Conservation (phyloP, 2,113 vertebrate species). For the Labeo rohita region DNA sequence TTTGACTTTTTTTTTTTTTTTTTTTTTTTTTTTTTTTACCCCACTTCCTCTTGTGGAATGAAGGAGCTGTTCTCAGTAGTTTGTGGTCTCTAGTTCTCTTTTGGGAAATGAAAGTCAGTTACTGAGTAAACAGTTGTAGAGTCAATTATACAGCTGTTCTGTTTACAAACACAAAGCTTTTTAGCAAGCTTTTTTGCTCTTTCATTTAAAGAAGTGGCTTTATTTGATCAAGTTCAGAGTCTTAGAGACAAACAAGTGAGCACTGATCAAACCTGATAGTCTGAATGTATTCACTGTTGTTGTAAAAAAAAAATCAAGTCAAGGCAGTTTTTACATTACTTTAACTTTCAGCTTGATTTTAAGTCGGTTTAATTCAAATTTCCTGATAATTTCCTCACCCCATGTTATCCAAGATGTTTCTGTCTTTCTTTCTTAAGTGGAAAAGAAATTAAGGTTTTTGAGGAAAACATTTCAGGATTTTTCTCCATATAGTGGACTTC, state of each 20-base stretch:
- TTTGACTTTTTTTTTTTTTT: not conserved
- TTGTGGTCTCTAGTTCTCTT: slow-evolving; percentile 1
- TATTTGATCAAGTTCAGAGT: not conserved
- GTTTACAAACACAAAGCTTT: not conserved
- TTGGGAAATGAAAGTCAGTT: not conserved
- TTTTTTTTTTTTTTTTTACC: not conserved
- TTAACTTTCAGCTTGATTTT: no score
- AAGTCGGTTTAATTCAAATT: no score
- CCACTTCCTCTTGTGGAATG: not conserved
- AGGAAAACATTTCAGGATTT: no score
- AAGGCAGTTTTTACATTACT: no score
- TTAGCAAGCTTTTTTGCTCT: not conserved
- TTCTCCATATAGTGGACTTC: no score
- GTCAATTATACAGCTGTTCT: not conserved
- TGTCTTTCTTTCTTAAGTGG: no score
- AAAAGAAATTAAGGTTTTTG: no score
- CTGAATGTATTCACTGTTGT: not conserved
- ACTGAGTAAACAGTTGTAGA: not conserved
- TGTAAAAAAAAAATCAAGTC: no score
- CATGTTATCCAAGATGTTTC: no score
- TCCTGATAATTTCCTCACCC: no score
- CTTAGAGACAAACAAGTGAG: not conserved
- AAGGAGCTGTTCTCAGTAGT: not conserved
- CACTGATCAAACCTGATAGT: no score
- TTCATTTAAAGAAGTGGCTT: not conserved